Evolutionary conservation across 2,113 vertebrate genomes (phyloP), one percentile per base, ranked within the genome.

Genomic region (Hypanus sabinus): DNA sequence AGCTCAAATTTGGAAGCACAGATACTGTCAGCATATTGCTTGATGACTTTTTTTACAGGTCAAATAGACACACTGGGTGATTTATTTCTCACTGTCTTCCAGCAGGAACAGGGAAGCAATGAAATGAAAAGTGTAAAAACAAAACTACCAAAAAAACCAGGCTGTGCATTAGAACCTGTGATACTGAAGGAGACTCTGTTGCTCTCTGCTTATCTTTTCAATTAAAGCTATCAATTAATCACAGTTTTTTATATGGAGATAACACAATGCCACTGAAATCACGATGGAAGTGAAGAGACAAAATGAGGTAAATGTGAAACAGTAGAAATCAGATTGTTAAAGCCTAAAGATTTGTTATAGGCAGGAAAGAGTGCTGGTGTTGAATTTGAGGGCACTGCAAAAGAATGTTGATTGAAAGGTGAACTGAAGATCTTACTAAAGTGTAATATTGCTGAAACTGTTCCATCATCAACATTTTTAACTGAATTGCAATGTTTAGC

Each of bases 401-500:
- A 90, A 65, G 27, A 90, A 65, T 68, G 85, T 36, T 68, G 85
- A 65, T 90, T 18, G 1, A 36, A 90, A 88, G n/a, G 55, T 87
- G 55, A 60, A 87, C 27, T n/a, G 57, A 87, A 57, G 83, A 14
- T 55, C 30, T 24, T 55, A 87, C 27, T 87, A 57, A 85, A 85
- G 57, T 85, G 81, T 27, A 57, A 85, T 27, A 3, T 22, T 85
- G 33, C 46, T 85, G 62, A 30, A 62, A 55, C 57, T 30, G 30
- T 87, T 87, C 83, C 57, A 87, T 87, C 83, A 87, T 87, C 57
- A n/a, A 87, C n/a, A 55, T 60, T 87, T 87, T 62, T 87, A 87
- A 73, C 60, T 30, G 57, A 36, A 65, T 33, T n/a, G 14, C 60
- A 33, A 9, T 12, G 27, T 33, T 68, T 90, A 33, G 6, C 20